Conservation (phyloP, 2,888 invertebrate species). For the Periphyllus acericola region DNA sequence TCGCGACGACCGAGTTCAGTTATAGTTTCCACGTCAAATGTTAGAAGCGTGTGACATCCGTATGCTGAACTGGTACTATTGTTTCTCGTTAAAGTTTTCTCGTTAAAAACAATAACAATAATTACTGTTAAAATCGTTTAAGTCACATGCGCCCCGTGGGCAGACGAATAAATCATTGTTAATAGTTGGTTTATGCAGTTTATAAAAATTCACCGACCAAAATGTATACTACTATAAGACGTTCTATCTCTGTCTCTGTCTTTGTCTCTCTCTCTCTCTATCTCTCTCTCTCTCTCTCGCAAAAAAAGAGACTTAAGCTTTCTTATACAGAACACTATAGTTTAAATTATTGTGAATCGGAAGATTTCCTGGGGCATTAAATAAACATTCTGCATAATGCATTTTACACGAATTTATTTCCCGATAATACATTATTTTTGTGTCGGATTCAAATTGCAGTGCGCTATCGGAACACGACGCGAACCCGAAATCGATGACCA, state of each 20-base stretch:
- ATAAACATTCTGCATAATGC: background rate
- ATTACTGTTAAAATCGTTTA: background rate
- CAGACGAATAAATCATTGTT: background rate
- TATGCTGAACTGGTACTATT: too few relatives aligned
- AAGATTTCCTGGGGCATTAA: background rate
- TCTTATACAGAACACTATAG: background rate
- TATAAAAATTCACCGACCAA: background rate
- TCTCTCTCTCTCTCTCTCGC: too few relatives aligned
- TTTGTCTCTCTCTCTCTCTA: too few relatives aligned
- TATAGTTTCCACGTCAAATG: background rate
- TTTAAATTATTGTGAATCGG: background rate
- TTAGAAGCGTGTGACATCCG: background rate
- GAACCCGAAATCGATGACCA: background rate
- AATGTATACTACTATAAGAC: background rate
- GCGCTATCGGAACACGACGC: background rate
- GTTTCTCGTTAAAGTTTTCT: too few relatives aligned
- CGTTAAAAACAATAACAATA: background rate
- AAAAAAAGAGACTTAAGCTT: background rate
- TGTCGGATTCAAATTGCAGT: background rate
- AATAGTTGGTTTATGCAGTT: background rate
- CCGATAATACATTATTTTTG: background rate
- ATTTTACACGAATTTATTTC: background rate
- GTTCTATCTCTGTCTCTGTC: conserved; percentile 17
- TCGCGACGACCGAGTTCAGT: background rate
- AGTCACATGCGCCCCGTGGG: background rate